phyloP scores from a whole-genome alignment of 2,797 vertebrate genomes.

The Mus spretus region DNA sequence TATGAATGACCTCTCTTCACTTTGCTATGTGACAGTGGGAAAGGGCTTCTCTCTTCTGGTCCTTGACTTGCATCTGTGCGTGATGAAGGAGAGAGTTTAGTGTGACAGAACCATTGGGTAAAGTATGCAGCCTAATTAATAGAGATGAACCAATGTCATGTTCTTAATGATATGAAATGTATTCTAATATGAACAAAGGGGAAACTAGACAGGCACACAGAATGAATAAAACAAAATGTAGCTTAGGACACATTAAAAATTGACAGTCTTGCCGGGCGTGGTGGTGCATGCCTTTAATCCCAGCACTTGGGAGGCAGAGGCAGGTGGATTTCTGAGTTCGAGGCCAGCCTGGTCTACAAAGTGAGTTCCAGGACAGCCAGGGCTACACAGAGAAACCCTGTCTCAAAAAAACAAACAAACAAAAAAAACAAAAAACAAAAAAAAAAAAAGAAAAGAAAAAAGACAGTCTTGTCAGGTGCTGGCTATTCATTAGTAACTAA shows the following conservation, averaged over 20 bases:
- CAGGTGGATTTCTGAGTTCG: too few species aligned
- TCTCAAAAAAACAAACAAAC: too few species aligned
- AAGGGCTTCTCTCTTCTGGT: neutral
- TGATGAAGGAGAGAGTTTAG: slow-evolving; percentile 10
- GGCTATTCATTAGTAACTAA: neutral
- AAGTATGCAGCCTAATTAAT: neutral
- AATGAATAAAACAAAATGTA: neutral
- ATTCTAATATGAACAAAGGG: neutral
- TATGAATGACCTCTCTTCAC: neutral
- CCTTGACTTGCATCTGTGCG: neutral
- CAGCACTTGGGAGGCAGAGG: too few species aligned
- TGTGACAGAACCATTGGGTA: neutral
- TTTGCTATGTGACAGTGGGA: neutral
- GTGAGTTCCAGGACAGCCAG: too few species aligned
- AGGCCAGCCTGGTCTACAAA: too few species aligned
- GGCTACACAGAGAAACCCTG: too few species aligned
- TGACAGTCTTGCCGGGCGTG: neutral
- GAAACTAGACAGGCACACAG: neutral
- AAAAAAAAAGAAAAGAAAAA: neutral
- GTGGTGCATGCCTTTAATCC: too few species aligned
- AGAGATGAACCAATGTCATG: too few species aligned
- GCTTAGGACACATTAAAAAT: neutral
- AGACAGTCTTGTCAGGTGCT: neutral
- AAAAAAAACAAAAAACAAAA: neutral
- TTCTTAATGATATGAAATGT: slow-evolving; percentile 12